Evolutionary conservation across 2,113 vertebrate species (phyloP), one percentile per base, ranked within the genome.

Genomic region (Cervus canadensis): DNA sequence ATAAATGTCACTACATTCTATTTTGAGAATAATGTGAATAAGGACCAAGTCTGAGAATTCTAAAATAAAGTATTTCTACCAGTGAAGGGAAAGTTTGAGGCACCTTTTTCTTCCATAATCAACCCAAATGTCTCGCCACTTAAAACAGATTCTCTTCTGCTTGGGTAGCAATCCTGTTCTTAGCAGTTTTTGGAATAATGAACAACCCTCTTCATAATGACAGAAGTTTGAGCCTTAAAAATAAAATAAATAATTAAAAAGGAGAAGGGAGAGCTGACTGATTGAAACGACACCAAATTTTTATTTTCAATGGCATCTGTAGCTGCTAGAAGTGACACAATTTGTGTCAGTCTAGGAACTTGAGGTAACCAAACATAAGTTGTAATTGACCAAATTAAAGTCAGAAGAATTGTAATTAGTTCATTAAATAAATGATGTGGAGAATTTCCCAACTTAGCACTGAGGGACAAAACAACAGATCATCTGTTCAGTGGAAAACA

Each of bases 201-300:
- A 98, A 97, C 83, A 97, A 97, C 57, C 88, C 62, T 97, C 87
- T 97, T 97, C 79, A 93, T 96, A 98, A 97, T 98, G 95, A 98
- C 98, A 98, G 97, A 98, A 98, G 87, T 97, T 90, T 97, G 93
- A 98, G 91, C 56, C 93, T 98, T 95, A 98, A 98, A 98, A 98
- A 97, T 98, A 98, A 98, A 98, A 98, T 98, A 98, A 98, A 98
- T 98, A 98, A 98, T 98, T 98, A 98, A 98, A 98, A 97, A 98
- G 96, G 96, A 97, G 95, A 98, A 97, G 89, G 97, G 94, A 98
- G 76, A 97, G 91, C 91, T 97, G 97, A 89, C 84, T 98, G 97
- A 98, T 96, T 98, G 96, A 94, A 98, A 96, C 33, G 89, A 93
- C 97, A 98, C 98, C 96, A 97, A 98, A 97, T 96, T 98, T 98